Evolutionary conservation across 2,797 vertebrate genomes (phyloP).

Genomic region (Rhynchotus rufescens): DNA sequence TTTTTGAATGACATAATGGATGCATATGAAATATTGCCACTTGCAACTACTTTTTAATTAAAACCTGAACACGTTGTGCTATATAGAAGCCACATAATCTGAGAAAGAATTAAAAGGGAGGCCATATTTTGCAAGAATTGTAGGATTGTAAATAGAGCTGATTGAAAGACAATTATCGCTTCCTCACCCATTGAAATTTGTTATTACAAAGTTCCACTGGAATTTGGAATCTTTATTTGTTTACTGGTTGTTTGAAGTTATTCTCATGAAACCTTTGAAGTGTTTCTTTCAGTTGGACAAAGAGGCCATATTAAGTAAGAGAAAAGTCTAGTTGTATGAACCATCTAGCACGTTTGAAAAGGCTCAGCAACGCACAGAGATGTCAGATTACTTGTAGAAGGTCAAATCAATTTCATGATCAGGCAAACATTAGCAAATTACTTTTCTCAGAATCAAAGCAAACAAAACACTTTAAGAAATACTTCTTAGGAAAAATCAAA

Average conservation of each 20-base stretch:
- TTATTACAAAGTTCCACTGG: background rate
- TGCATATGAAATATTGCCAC: background rate
- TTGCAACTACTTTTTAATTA: background rate
- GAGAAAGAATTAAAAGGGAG: background rate
- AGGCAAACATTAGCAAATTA: background rate
- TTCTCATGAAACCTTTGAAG: background rate
- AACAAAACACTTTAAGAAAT: slow-evolving; percentile 4
- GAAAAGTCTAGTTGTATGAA: background rate
- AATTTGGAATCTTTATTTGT: background rate
- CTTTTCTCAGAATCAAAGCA: slow-evolving; percentile 26
- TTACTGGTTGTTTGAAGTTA: background rate
- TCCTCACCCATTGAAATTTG: background rate
- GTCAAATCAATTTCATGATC: slow-evolving; percentile 29
- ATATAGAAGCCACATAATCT: background rate
- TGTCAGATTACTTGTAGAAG: slow-evolving; percentile 16
- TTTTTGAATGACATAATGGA: background rate
- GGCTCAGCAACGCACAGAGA: accelerated
- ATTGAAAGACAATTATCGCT: background rate
- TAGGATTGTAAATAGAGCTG: background rate
- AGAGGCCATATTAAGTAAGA: background rate
- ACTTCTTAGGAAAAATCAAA: slow-evolving; percentile 17
- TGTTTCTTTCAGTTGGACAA: background rate
- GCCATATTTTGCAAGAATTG: background rate
- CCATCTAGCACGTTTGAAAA: background rate
- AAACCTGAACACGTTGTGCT: background rate